phyloP scores from a whole-genome alignment of 2,113 vertebrate species.

The Poecile atricapillus region DNA sequence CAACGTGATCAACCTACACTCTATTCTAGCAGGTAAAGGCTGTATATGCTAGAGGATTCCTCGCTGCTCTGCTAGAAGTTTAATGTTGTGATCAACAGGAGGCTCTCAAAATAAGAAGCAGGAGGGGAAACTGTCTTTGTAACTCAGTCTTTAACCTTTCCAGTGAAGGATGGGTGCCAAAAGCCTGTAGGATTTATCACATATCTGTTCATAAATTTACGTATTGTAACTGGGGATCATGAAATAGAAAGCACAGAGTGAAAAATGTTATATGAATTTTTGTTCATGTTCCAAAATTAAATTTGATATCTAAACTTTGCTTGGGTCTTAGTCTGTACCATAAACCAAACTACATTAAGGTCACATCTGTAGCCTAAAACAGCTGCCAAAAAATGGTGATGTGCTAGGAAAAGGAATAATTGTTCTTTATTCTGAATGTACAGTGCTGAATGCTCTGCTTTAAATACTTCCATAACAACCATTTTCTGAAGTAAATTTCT shows the following conservation, averaged over 20 bases:
- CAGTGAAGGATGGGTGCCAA: background rate
- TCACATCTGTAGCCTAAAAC: background rate
- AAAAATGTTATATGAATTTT: background rate
- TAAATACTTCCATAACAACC: background rate
- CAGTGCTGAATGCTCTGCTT: background rate
- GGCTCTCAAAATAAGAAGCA: background rate
- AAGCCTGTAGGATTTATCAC: background rate
- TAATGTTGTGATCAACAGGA: background rate
- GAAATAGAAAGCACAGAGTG: background rate
- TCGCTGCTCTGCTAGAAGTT: background rate
- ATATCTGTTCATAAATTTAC: background rate
- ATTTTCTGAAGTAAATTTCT: slow-evolving; percentile 13
- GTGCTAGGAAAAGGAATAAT: background rate
- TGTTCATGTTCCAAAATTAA: background rate
- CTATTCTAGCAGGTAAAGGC: slow-evolving; percentile 70
- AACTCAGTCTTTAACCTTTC: background rate
- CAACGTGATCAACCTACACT: slow-evolving; percentile 75
- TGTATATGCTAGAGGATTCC: background rate
- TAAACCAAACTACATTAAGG: background rate
- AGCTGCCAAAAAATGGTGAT: background rate
- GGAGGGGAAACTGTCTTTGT: background rate
- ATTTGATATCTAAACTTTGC: background rate
- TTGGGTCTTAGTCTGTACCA: background rate
- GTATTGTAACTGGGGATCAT: background rate
- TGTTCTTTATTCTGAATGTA: background rate